Evolutionary conservation across 2,888 invertebrate genomes (phyloP), one percentile per base, ranked within the genome.

Genomic region (Calameuta pallipes): DNA sequence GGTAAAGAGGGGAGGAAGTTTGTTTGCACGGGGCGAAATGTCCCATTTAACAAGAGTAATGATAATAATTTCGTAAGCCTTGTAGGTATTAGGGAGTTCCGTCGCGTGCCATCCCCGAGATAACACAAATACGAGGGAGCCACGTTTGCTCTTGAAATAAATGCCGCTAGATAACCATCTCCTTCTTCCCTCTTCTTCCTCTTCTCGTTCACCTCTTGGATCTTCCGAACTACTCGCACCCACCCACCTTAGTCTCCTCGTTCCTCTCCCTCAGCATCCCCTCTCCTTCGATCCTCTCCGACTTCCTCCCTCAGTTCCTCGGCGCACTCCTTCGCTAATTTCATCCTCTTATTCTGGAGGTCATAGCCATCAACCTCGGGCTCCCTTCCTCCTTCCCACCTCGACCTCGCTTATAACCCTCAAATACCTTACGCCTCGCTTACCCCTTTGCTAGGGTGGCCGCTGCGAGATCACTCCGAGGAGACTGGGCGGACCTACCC

Each of bases 31-130:
- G 34, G 70, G 78, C 71, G 76, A 78, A 76, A 78, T 78, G 75
- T 78, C 80, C 78, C 77, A 81, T 83, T 83, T 82, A 83, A 83
- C 83, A 82, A 78, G 81, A 81, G 81, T 76, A 79, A 82, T 81
- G 84, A 85, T 85, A 82, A 83, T 83, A 85, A 85, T 85, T 85
- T 85, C 80, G 74, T 82, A 79, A 83, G 80, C 81, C 79, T 78
- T 78, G 78, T 73, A 79, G 82, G 81, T 83, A 85, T 85, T 83
- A 82, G 83, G 82, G 80, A 84, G 78, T 85, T 83, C 80, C 79
- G 81, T 83, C 81, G 85, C 83, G 79, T 80, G 77, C 80, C 83
- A 81, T 83, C 79, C 81, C 77, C 80, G 73, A 85, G 84, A 86
- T 86, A 85, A 80, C 70, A 76, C 79, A 80, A 83, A 82, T 81